A percentile compares a stretch with the other conserved stretches of the same genome.
These are phyloP conservation scores for Crotalus tigris DNA, from an alignment of 2,113 vertebrate genomes.

Conservation along the genomic window DNA sequence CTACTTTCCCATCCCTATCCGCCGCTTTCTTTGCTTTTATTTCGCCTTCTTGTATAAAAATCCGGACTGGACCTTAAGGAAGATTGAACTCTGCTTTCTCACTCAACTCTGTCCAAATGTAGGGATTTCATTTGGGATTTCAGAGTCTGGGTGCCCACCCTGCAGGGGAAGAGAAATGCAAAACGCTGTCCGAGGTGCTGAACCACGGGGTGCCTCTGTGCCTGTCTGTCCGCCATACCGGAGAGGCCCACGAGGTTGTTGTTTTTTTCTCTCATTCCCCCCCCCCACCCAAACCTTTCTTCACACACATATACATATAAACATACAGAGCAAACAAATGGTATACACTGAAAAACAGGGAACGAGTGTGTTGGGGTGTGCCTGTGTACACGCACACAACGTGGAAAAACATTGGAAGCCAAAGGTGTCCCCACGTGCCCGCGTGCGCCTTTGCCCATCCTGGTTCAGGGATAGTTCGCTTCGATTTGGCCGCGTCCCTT, in stretches of 20 bases:
- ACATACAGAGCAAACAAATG: background rate
- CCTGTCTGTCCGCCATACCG: background rate
- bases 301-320: background rate
- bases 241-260: background rate
- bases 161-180: background rate
- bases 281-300: background rate
- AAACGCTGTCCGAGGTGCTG: background rate
- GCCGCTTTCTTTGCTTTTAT: background rate
- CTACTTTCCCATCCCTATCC: background rate
- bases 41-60: background rate
- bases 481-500: background rate
- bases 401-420: background rate
- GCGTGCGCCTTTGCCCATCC: background rate
- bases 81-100: background rate
- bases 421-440: background rate
- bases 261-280: fast-evolving
- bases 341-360: background rate
- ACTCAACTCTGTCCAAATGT: background rate
- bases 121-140: background rate
- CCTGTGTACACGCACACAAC: background rate
- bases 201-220: background rate
- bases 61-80: background rate
- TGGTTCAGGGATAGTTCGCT: background rate
- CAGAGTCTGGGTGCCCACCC: background rate
- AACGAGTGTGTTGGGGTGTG: background rate